Conservation (phyloP, 2,888 invertebrate genomes). For the Mesorhabditis spiculigera region DNA sequence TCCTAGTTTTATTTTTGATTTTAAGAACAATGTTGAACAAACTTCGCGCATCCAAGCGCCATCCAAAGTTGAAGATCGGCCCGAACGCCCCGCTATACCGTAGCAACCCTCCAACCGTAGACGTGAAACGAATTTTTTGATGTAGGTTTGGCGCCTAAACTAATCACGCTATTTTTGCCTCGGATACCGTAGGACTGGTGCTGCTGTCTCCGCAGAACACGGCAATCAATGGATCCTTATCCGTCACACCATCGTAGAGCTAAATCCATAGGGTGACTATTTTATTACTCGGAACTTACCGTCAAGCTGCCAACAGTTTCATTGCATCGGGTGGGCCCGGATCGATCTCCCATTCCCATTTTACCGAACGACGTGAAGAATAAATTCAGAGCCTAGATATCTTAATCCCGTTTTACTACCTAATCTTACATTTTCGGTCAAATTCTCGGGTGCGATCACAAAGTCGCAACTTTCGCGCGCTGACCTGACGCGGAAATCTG, state of each 20-base stretch:
- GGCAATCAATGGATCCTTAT: conserved; percentile 20
- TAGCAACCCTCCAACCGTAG: not conserved
- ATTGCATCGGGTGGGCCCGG: conserved; percentile 27
- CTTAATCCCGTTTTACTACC: not conserved
- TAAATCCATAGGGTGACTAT: not conserved
- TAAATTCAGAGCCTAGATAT: conserved; percentile 27
- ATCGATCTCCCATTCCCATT: conserved; percentile 18
- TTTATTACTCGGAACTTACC: not conserved
- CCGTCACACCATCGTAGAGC: conserved; percentile 31
- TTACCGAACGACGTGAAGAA: conserved; percentile 26
- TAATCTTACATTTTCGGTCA: conserved; percentile 10
- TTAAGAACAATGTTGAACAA: conserved; percentile 1
- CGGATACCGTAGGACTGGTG: conserved; percentile 15
- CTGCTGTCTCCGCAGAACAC: conserved; percentile 32
- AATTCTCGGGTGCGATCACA: conserved; percentile 12
- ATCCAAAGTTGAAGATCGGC: not conserved
- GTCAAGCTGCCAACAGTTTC: conserved; percentile 26
- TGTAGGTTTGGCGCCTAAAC: conserved; percentile 2
- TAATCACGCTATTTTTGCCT: not conserved
- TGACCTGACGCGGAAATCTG: not conserved
- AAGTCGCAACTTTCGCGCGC: conserved; percentile 12
- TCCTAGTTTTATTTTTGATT: conserved; percentile 15
- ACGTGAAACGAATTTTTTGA: not conserved
- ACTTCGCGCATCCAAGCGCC: not conserved
- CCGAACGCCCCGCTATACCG: conserved; percentile 7